Conservation (phyloP, 2,888 invertebrate genomes). For the Pachymerium ferrugineum region DNA sequence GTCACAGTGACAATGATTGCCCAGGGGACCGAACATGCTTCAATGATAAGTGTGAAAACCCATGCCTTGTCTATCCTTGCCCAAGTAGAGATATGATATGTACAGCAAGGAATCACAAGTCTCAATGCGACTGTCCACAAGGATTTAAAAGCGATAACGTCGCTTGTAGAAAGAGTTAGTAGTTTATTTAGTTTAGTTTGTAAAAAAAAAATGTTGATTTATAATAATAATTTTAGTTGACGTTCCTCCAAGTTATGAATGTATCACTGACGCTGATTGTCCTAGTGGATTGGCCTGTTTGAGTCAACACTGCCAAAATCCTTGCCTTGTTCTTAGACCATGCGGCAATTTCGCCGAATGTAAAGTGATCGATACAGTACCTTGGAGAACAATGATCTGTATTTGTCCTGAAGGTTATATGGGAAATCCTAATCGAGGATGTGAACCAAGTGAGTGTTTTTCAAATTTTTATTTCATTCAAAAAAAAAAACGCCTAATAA, state of each 20-base stretch:
- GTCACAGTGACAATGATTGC: constrained; percentile 68
- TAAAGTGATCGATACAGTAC: constrained; percentile 75
- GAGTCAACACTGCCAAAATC: constrained; percentile 69
- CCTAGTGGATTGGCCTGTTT: constrained; percentile 70
- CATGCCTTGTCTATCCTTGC: constrained; percentile 38
- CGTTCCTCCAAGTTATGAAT: neutral
- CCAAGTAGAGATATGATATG: constrained; percentile 56
- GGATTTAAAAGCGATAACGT: constrained; percentile 37
- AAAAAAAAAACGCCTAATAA: neutral
- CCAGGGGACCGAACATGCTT: constrained; percentile 37
- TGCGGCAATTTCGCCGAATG: constrained; percentile 60
- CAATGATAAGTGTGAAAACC: constrained; percentile 37
- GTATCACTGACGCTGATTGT: constrained; percentile 50
- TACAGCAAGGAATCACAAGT: constrained; percentile 38
- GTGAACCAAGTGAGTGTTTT: constrained; percentile 35
- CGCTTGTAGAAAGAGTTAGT: constrained; percentile 30
- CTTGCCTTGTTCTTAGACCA: constrained; percentile 58
- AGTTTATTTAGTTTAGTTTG: neutral
- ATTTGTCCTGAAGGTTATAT: constrained; percentile 74
- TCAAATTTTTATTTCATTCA: neutral
- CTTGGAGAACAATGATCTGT: constrained; percentile 80
- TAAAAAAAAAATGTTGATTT: neutral
- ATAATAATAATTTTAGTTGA: neutral
- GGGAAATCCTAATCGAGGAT: constrained; percentile 67
- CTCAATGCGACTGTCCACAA: constrained; percentile 40